Base-by-base conservation (phyloP, 1,140 invertebrate species). In the Drosophila nannoptera region DNA sequence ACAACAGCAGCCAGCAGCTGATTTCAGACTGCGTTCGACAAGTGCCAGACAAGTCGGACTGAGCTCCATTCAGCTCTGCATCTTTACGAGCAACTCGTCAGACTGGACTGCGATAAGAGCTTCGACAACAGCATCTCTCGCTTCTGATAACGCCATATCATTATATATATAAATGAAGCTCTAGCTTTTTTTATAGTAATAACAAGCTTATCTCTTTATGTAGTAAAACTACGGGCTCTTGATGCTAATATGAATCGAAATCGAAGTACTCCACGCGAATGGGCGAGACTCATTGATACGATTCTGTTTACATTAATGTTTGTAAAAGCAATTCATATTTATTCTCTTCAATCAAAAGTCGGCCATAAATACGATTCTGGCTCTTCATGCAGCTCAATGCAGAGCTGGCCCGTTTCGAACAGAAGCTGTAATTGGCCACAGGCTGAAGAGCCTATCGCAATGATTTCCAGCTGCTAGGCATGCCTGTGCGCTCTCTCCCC, bases 361-460 rank as follows among this genome's bases (percentile, higher is more conserved):
- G 22, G 22, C 22, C 22, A 22, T 22, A 22, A 22, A 22, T 22
- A 22, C 22, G 22, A 22, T 22, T 22, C 22, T 22, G 22, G 22
- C 22, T 22, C 22, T 22, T 22, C 22, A 22, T 22, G 1, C 22
- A 22, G 22, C 22, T 22, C 22, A 22, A 22, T 22, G 22, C 22
- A 22, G 22, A 22, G 22, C 22, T 31, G 5, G 11, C 31, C 32
- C 12, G 5, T 3, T 16, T 32, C 16, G n/a, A 33, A 33, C 35
- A 40, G 42, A 42, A 55, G 2, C 35, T 38, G 31, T 49, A 69
- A 55, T 69, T 56, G 50, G 38, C 60, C 60, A 32, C 60, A 69
- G 29, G 45, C 33, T 56, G 52, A 55, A 42, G 16, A 16, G 66
- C 60, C 48, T 55, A 63, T 58, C 53, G 8, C 58, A 64, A 64